phyloP scores from a whole-genome alignment of 2,888 invertebrate genomes.

The Aphidoletes aphidimyza region DNA sequence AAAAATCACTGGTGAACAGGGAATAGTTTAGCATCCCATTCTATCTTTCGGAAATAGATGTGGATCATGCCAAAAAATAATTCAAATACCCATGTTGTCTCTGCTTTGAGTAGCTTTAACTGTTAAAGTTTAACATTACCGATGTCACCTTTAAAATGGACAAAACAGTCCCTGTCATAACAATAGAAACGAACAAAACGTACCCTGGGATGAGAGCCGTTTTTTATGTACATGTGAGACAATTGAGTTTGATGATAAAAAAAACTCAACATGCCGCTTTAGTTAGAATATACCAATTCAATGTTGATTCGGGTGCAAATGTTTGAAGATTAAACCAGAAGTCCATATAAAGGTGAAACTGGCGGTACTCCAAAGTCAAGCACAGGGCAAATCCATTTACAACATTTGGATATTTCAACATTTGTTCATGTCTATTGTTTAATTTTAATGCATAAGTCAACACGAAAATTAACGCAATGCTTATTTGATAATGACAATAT shows the following conservation, averaged over 20 bases:
- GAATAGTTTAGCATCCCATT: no score
- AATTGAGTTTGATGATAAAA: not conserved
- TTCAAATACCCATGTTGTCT: no score
- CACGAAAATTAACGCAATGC: not conserved
- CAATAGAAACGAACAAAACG: no score
- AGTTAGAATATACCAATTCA: not conserved
- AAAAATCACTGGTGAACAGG: not conserved
- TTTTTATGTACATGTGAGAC: not conserved
- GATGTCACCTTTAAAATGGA: no score
- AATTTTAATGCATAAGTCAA: not conserved
- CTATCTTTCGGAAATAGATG: no score
- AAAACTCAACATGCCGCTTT: not conserved
- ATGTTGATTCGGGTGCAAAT: not conserved
- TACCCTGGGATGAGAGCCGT: no score
- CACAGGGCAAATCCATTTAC: not conserved
- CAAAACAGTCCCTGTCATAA: no score
- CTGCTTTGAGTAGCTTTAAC: no score
- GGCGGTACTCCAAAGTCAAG: not conserved
- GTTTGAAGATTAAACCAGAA: slow-evolving; percentile 5
- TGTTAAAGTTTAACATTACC: no score
- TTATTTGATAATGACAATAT: not conserved
- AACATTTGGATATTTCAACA: not conserved
- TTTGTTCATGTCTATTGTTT: not conserved
- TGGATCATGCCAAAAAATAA: no score
- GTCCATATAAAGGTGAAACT: not conserved